These are phyloP conservation scores for Himalopsyche phryganea DNA, from an alignment of 1,140 invertebrate species.

Conservation along the genomic window DNA sequence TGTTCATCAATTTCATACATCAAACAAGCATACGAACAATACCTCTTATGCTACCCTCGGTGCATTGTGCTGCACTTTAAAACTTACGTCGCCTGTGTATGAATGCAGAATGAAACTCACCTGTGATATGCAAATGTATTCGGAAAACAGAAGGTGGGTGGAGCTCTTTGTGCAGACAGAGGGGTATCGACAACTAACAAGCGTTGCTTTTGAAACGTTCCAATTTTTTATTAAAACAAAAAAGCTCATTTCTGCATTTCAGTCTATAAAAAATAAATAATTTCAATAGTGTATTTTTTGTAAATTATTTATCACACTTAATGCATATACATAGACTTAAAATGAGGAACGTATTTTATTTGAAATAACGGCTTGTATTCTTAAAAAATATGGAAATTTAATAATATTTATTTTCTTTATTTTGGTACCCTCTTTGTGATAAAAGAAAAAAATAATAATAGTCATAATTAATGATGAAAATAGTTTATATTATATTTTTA, in stretches of 20 bases:
- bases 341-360: neutral
- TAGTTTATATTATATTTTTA: no score
- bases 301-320: neutral
- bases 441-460: no score
- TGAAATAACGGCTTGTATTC: neutral
- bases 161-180: neutral
- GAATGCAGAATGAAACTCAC: neutral
- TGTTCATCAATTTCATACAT: no score
- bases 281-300: neutral
- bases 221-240: no score
- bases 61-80: neutral
- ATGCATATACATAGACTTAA: neutral
- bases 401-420: neutral
- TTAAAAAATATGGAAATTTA: neutral
- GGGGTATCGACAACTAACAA: neutral
- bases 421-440: no score
- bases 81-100: neutral
- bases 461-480: no score
- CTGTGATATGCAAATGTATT: conserved; percentile 5
- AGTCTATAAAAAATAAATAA: no score
- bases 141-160: neutral
- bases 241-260: no score
- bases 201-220: no score
- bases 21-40: no score
- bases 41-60: no score